These are phyloP conservation scores for Deroptyus accipitrinus DNA, from an alignment of 2,113 vertebrate species.

Conservation along the genomic window DNA sequence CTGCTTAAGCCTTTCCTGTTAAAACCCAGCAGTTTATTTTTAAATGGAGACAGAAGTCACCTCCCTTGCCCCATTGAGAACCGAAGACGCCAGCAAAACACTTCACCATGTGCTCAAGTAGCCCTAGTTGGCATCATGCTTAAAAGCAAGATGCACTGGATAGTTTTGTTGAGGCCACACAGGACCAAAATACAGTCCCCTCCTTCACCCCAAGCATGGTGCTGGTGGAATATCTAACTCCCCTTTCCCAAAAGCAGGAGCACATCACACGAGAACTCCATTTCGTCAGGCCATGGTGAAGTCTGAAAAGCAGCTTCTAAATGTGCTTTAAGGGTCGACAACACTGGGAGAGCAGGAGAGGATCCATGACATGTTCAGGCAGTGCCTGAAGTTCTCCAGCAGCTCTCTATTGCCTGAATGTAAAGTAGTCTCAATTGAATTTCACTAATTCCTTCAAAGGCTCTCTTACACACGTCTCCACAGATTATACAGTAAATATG, in stretches of 20 bases:
- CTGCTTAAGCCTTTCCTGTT: not conserved
- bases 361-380: not conserved
- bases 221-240: not conserved
- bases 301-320: not conserved
- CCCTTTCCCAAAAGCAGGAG: not conserved
- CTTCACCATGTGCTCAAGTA: not conserved
- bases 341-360: not conserved
- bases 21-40: not conserved
- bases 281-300: not conserved
- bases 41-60: not conserved
- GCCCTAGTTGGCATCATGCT: not conserved
- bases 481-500: not conserved
- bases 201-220: not conserved
- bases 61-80: not conserved
- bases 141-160: not conserved
- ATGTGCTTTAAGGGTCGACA: not conserved
- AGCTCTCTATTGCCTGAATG: not conserved
- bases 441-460: conserved; percentile 43
- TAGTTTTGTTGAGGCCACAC: rapidly evolving
- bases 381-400: not conserved
- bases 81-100: not conserved
- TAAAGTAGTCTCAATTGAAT: not conserved
- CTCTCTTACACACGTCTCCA: not conserved
- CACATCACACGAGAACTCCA: rapidly evolving
- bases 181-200: not conserved